Evolutionary conservation across 1,140 invertebrate genomes (phyloP).

Genomic region (Conus ventricosus): DNA sequence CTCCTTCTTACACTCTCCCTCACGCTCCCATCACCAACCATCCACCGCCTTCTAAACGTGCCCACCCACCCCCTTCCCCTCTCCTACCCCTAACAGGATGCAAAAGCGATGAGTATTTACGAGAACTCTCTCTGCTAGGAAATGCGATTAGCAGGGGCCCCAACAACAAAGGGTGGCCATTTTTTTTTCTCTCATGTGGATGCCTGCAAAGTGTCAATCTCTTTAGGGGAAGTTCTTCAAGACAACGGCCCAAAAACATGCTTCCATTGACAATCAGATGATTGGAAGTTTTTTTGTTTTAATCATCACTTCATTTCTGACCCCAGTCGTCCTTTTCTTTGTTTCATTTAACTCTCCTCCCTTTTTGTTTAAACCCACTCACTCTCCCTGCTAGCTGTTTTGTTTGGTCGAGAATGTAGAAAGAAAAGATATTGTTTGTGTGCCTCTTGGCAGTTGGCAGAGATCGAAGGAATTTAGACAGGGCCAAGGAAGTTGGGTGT

Average conservation of each 20-base stretch:
- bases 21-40: too few relatives aligned
- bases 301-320: too few relatives aligned
- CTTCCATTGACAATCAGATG: neutral
- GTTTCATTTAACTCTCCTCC: neutral
- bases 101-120: constrained; percentile 18
- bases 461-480: neutral
- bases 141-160: neutral
- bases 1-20: too few relatives aligned
- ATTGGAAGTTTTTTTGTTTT: too few relatives aligned
- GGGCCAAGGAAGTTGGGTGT: too few relatives aligned
- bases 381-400: too few relatives aligned
- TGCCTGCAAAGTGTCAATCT: neutral
- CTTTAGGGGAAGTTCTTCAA: neutral
- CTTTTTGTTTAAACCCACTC: neutral
- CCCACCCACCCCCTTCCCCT: too few relatives aligned
- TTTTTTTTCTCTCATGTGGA: neutral
- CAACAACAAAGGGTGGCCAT: neutral
- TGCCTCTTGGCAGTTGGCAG: neutral
- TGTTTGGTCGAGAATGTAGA: neutral
- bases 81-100: neutral
- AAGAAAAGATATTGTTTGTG: neutral
- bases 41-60: too few relatives aligned
- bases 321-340: neutral
- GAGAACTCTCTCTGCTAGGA: neutral
- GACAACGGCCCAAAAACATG: neutral